These are phyloP conservation scores for Sacculina carcini DNA, from an alignment of 2,888 invertebrate genomes.

Conservation along the genomic window DNA sequence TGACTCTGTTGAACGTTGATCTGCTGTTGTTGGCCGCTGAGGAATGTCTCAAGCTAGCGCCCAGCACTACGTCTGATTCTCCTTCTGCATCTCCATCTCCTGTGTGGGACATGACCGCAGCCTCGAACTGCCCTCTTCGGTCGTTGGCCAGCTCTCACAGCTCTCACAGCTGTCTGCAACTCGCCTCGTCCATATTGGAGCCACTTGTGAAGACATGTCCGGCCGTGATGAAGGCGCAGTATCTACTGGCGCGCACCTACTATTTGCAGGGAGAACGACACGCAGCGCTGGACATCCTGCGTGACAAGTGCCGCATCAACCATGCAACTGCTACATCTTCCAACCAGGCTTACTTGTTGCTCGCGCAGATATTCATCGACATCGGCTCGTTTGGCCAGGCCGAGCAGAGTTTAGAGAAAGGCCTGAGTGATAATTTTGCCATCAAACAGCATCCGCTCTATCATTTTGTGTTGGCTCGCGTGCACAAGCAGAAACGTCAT, in stretches of 20 bases:
- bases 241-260: slow-evolving; percentile 29
- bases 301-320: slow-evolving; percentile 41
- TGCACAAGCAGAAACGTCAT: slow-evolving; percentile 46
- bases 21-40: slow-evolving; percentile 50
- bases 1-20: slow-evolving; percentile 53
- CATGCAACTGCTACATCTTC: slow-evolving; percentile 21
- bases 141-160: too few relatives aligned
- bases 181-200: slow-evolving; percentile 38
- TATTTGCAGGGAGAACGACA: slow-evolving; percentile 49
- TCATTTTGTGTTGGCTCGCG: slow-evolving; percentile 56
- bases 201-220: slow-evolving; percentile 52
- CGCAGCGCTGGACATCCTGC: slow-evolving; percentile 41
- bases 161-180: too few relatives aligned
- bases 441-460: slow-evolving; percentile 70
- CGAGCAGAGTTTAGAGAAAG: slow-evolving; percentile 59
- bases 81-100: too few relatives aligned
- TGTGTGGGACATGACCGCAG: too few relatives aligned
- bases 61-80: too few relatives aligned
- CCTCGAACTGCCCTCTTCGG: too few relatives aligned
- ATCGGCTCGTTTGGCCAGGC: slow-evolving; percentile 39
- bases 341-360: slow-evolving; percentile 56
- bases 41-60: slow-evolving; percentile 41
- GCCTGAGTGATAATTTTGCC: slow-evolving; percentile 72
- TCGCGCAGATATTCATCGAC: slow-evolving; percentile 53
- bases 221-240: slow-evolving; percentile 32